phyloP scores from a whole-genome alignment of 1,140 invertebrate genomes.

The Lepidurus apus region DNA sequence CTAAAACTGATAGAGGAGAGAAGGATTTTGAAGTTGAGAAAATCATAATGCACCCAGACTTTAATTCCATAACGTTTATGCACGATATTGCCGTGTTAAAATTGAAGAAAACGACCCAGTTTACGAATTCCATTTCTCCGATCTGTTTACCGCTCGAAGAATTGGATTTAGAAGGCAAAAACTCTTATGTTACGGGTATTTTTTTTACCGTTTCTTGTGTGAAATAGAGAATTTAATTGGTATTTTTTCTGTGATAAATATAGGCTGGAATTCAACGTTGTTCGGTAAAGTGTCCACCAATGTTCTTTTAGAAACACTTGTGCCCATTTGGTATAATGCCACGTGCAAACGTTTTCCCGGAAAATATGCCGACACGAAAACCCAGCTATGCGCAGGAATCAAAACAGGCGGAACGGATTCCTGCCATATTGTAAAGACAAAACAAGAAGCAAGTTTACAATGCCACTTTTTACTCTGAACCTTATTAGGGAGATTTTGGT shows the following conservation, averaged over 20 bases:
- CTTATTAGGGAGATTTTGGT: conserved; percentile 68
- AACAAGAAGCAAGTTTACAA: no score
- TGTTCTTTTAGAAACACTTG: conserved; percentile 52
- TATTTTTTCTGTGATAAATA: conserved; percentile 29
- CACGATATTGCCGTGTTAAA: conserved; percentile 44
- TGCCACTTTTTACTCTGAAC: neutral
- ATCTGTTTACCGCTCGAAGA: conserved; percentile 46
- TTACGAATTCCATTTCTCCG: conserved; percentile 39
- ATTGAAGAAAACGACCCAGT: conserved; percentile 36
- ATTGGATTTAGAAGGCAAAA: conserved; percentile 34
- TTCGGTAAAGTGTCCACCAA: conserved; percentile 52
- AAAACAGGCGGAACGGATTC: no score
- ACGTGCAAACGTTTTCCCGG: conserved; percentile 45
- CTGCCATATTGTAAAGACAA: no score
- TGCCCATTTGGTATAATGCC: conserved; percentile 53
- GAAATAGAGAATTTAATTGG: neutral
- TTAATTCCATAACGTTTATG: conserved; percentile 40
- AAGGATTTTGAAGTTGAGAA: conserved; percentile 35
- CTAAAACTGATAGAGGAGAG: conserved; percentile 36
- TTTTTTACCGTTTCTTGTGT: neutral
- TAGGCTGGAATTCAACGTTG: conserved; percentile 59
- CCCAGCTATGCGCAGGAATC: no score
- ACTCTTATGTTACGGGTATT: conserved; percentile 35
- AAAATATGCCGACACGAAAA: neutral
- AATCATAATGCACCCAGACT: conserved; percentile 38